Percentiles rank a stretch among this genome's conserved stretches.
phyloP scores from a whole-genome alignment of 2,888 invertebrate species.

The Dryocosmus kuriphilus region DNA sequence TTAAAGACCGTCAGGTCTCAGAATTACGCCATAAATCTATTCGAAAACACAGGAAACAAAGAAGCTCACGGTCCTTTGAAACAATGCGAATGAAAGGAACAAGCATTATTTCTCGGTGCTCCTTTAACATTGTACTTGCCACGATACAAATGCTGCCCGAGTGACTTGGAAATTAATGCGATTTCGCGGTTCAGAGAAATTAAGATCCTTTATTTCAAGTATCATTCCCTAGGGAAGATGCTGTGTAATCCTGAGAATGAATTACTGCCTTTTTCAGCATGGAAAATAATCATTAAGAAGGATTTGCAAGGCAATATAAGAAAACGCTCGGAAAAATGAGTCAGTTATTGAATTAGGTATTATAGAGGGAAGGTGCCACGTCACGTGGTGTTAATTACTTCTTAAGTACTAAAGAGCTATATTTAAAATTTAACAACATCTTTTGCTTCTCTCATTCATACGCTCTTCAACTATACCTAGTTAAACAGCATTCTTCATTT shows the following conservation, averaged over 20 bases:
- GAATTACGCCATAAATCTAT: conserved; percentile 22
- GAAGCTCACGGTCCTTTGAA: conserved; percentile 26
- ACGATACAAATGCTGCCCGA: conserved; percentile 24
- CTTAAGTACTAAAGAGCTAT: no score
- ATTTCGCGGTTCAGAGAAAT: conserved; percentile 22
- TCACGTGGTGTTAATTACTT: not conserved
- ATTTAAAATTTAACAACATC: no score
- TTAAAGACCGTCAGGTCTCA: conserved; percentile 1
- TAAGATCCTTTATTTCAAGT: conserved; percentile 25
- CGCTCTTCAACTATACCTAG: no score
- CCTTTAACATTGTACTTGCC: not conserved
- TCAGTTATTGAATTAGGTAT: not conserved
- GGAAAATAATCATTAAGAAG: not conserved
- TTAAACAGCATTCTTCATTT: no score
- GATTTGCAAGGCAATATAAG: not conserved
- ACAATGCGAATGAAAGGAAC: conserved; percentile 20
- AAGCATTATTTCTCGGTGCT: conserved; percentile 22
- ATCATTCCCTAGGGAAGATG: not conserved
- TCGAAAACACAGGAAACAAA: conserved; percentile 4
- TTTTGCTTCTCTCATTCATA: no score
- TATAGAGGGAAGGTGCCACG: not conserved
- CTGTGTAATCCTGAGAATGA: not conserved
- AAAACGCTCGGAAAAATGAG: not conserved
- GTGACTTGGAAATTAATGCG: conserved; percentile 35
- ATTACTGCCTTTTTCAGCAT: not conserved